Percentiles rank a stretch among this genome's conserved stretches.
phyloP scores from a whole-genome alignment of 2,113 vertebrate species.

The Bubo blakistoni region DNA sequence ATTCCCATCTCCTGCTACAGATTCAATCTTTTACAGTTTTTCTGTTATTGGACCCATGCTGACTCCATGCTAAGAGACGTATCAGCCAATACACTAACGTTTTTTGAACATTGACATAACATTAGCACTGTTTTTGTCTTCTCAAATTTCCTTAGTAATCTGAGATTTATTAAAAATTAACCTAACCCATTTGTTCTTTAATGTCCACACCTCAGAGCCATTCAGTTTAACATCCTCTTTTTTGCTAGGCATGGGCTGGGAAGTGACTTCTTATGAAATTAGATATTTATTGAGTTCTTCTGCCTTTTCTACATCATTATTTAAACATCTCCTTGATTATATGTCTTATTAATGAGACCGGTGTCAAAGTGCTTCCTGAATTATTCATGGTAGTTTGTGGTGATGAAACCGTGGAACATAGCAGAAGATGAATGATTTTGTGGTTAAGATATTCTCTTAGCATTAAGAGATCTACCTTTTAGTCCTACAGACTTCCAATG shows the following conservation, averaged over 20 bases:
- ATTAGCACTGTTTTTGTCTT: background rate
- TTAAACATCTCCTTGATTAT: constrained; percentile 44
- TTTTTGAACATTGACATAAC: background rate
- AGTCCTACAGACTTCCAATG: background rate
- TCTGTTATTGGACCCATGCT: background rate
- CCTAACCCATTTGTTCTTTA: constrained; percentile 1
- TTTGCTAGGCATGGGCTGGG: background rate
- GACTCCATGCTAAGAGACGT: background rate
- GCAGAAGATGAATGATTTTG: constrained; percentile 23
- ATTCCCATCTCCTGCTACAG: background rate
- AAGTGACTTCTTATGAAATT: constrained; percentile 18
- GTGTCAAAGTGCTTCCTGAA: constrained; percentile 56
- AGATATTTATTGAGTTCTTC: constrained; percentile 58
- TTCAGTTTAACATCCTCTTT: constrained; percentile 4
- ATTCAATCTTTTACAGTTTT: background rate
- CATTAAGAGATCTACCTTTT: background rate
- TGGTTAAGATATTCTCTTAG: background rate
- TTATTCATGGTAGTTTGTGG: constrained; percentile 48
- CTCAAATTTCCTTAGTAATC: background rate
- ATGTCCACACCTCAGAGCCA: background rate
- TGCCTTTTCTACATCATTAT: constrained; percentile 49
- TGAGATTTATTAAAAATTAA: constrained; percentile 52
- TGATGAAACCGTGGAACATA: background rate
- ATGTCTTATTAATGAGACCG: constrained; percentile 42
- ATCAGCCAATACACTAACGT: background rate